These are phyloP conservation scores for Prochilodus magdalenae DNA, from an alignment of 2,113 vertebrate genomes.

Conservation along the genomic window DNA sequence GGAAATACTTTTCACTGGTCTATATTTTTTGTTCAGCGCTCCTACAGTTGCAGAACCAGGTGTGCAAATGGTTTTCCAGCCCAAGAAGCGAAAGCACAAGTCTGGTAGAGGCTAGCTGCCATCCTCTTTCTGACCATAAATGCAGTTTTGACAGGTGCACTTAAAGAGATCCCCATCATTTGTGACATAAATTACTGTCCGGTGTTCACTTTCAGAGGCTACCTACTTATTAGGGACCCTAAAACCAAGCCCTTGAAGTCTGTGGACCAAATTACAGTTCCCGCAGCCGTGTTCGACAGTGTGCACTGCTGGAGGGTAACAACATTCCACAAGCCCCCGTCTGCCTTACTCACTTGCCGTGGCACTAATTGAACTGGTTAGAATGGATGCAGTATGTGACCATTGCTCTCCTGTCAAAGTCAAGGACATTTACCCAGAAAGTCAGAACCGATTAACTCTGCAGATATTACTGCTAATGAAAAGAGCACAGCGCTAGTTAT, in stretches of 20 bases:
- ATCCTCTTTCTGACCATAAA: slow-evolving; percentile 40
- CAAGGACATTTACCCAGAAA: neutral
- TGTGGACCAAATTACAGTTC: slow-evolving; percentile 50
- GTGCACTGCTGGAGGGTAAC: slow-evolving; percentile 28
- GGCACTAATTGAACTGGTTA: slow-evolving; percentile 32
- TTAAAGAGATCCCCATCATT: slow-evolving; percentile 21
- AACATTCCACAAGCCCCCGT: slow-evolving; percentile 28
- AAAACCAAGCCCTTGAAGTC: slow-evolving; percentile 35
- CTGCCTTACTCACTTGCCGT: neutral
- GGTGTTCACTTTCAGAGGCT: slow-evolving; percentile 40
- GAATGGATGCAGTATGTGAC: neutral
- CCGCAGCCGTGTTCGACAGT: slow-evolving; percentile 20
- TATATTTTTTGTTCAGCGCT: slow-evolving; percentile 9
- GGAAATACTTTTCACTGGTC: slow-evolving; percentile 30
- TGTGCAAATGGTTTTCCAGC: slow-evolving; percentile 28
- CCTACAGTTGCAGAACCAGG: slow-evolving; percentile 32
- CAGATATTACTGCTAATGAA: neutral
- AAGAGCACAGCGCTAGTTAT: neutral
- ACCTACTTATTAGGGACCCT: slow-evolving; percentile 46
- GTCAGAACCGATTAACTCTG: neutral
- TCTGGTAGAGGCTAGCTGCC: slow-evolving; percentile 29
- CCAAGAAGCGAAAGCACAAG: slow-evolving; percentile 23
- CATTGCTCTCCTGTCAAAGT: neutral
- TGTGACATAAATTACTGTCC: slow-evolving; percentile 51
- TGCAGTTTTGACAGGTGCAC: slow-evolving; percentile 14